Evolutionary conservation across 2,888 invertebrate genomes (phyloP).

Genomic region (Caprella mutica): DNA sequence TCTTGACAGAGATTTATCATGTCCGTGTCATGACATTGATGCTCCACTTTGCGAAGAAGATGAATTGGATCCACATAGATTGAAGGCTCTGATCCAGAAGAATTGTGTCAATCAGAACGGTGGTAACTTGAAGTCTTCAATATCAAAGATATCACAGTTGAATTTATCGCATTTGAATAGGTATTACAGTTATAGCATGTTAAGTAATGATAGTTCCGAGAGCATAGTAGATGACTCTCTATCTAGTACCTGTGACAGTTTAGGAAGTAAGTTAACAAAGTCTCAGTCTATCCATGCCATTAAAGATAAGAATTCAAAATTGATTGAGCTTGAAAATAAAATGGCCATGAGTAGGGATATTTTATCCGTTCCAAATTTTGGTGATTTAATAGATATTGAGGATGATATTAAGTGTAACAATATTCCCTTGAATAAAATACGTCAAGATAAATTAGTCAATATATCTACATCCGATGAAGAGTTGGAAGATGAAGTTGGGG

Average conservation of each 20-base stretch:
- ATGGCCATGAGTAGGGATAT: conserved; percentile 27
- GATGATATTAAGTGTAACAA: too few species aligned
- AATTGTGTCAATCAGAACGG: conserved; percentile 27
- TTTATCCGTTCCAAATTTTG: conserved; percentile 34
- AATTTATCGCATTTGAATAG: conserved; percentile 54
- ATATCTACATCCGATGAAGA: conserved; percentile 4
- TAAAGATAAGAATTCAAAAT: conserved; percentile 22
- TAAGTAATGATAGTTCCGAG: conserved; percentile 56
- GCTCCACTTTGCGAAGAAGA: conserved; percentile 41
- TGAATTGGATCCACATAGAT: conserved; percentile 28
- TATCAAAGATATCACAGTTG: conserved; percentile 58
- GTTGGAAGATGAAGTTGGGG: conserved; percentile 26
- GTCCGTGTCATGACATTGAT: conserved; percentile 43
- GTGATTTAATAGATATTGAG: conserved; percentile 26
- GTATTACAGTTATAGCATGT: conserved; percentile 59
- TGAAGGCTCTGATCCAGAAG: conserved; percentile 25
- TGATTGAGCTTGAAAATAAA: not conserved
- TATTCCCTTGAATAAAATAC: too few species aligned
- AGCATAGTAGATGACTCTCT: conserved; percentile 40
- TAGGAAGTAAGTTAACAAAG: conserved; percentile 28
- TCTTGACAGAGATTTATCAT: conserved; percentile 43
- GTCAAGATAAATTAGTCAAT: too few species aligned
- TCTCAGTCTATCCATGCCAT: conserved; percentile 31
- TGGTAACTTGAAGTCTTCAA: conserved; percentile 37
- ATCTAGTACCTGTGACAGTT: conserved; percentile 32